Evolutionary conservation across 2,113 vertebrate genomes (phyloP).

Genomic region (Trinectes maculatus): DNA sequence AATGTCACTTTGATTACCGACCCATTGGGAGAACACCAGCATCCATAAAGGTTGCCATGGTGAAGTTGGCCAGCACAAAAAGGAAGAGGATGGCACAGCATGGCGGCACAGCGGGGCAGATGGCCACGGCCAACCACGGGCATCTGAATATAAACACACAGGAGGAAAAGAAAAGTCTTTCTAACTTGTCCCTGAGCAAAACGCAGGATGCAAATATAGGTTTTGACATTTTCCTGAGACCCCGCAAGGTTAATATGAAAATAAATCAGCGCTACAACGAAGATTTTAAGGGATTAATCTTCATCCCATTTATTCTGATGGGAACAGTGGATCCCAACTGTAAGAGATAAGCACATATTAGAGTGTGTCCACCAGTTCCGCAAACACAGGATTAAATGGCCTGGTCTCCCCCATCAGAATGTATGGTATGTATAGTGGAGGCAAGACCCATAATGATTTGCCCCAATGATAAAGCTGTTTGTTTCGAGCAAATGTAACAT

Average conservation of each 20-base stretch:
- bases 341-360: conserved; percentile 68
- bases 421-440: no score
- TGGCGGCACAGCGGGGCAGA: conserved; percentile 90
- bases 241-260: conserved; percentile 38
- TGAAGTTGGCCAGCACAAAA: conserved; percentile 97
- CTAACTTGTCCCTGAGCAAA: background rate
- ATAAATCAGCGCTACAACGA: conserved; percentile 40
- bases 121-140: conserved; percentile 92
- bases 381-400: conserved; percentile 56
- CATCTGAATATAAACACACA: conserved; percentile 82
- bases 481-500: no score
- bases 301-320: conserved; percentile 63
- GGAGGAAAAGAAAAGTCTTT: background rate
- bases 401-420: conserved; percentile 24
- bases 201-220: conserved; percentile 4
- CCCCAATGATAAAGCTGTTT: no score
- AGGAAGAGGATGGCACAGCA: conserved; percentile 95
- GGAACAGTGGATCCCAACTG: conserved; percentile 54
- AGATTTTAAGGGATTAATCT: conserved; percentile 58
- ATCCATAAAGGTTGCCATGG: conserved; percentile 98
- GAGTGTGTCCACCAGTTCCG: conserved; percentile 38
- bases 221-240: conserved; percentile 1
- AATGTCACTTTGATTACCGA: conserved; percentile 68
- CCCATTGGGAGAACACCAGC: conserved; percentile 96
- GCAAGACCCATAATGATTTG: no score